A percentile compares a stretch with the other conserved stretches of the same genome.
Evolutionary conservation across 2,888 invertebrate genomes (phyloP).

Genomic region (Agriopis marginaria): DNA sequence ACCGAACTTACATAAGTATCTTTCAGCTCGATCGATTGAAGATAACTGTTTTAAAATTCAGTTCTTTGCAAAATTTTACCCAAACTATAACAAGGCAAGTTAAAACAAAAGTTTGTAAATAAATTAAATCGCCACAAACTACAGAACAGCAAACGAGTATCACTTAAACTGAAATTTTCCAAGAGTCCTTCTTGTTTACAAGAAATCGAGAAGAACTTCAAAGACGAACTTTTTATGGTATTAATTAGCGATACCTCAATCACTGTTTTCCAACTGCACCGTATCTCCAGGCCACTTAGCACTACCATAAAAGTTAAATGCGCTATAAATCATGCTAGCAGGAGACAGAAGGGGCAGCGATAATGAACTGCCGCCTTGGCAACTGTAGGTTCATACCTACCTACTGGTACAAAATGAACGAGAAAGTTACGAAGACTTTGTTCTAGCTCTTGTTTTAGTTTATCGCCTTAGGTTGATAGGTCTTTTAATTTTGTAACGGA

Average conservation of each 20-base stretch:
- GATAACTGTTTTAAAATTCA: too few species aligned
- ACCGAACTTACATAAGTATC: too few species aligned
- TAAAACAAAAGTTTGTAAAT: too few species aligned
- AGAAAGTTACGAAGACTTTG: slow-evolving; percentile 11
- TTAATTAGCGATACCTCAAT: slow-evolving; percentile 7
- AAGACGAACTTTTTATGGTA: background rate
- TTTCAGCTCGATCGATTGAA: too few species aligned
- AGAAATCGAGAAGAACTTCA: background rate
- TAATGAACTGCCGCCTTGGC: slow-evolving; percentile 77
- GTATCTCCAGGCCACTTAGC: slow-evolving; percentile 70
- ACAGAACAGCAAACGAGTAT: too few species aligned
- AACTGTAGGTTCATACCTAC: slow-evolving; percentile 52
- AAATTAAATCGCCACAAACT: too few species aligned
- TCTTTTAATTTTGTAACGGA: background rate
- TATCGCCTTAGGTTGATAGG: background rate
- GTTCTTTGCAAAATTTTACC: too few species aligned
- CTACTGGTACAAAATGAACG: slow-evolving; percentile 19
- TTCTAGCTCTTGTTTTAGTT: slow-evolving; percentile 16
- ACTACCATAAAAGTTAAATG: slow-evolving; percentile 82
- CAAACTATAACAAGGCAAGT: too few species aligned
- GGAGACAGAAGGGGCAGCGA: slow-evolving; percentile 61
- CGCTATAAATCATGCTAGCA: slow-evolving; percentile 75
- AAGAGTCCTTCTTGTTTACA: background rate
- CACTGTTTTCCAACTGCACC: slow-evolving; percentile 25
- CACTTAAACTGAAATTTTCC: too few species aligned